Evolutionary conservation across 2,797 vertebrate species (phyloP), one percentile per base, ranked within the genome.

Genomic region (Eremophila alpestris): DNA sequence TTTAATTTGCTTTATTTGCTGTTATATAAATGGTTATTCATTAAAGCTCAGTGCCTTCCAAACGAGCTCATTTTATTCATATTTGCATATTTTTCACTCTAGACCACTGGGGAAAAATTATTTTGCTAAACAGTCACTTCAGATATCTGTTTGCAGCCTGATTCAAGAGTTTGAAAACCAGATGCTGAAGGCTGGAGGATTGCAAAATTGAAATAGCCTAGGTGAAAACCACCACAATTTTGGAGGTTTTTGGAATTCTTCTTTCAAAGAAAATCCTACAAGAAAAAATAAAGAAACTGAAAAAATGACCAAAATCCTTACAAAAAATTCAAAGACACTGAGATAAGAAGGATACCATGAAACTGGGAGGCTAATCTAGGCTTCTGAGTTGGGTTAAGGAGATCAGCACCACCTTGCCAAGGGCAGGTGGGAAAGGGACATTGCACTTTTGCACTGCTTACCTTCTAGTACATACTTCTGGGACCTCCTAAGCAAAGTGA

Each of bases 61-160:
- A 94, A 96, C 62, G 18, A 83, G 56, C 38, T 91, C 3, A 55
- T 73, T 87, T 95, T 85, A 84, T 89, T 88, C 24, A 79, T 93
- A 88, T 94, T 93, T 96, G 76, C 87, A 90, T 95, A 86, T 83
- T 92, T 93, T 95, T 96, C 67, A 82, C 81, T 93, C 45, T 83
- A 88, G 87, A 89, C 91, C 91, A 95, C 55, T 43, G 41, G 41
- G 40, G 34, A 46, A 93, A 77, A 93, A 79, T 68, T 86, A 77
- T 77, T 93, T 93, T 60, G 7, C 46, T 90, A 62, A 96, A 82
- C 55, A 90, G 52, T 88, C 82, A 73, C 71, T 93, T 94, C 52
- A 89, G 63, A 68, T 83, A 7, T 83, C 52, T 92, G 26, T 75
- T 87, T 87, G n/a, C 32, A 87, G 62, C 23, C 30, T 80, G 55